Conservation (phyloP, 2,797 vertebrate genomes). For the Gobio occitaniae region DNA sequence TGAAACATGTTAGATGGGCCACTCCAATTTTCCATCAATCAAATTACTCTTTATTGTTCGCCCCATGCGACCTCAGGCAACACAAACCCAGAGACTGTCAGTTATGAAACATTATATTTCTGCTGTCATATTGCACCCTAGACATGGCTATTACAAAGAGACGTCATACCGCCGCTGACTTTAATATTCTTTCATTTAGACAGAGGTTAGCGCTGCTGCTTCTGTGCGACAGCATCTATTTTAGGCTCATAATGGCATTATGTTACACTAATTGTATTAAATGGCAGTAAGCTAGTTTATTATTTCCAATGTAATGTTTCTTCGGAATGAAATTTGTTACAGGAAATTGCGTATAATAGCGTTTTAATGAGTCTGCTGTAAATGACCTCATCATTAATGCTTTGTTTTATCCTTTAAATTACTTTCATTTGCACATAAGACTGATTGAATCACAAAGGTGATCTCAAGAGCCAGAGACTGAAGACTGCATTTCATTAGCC, state of each 20-base stretch:
- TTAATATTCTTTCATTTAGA: constrained; percentile 90
- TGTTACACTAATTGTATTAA: constrained; percentile 88
- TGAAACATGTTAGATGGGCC: constrained; percentile 95
- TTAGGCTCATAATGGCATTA: constrained; percentile 81
- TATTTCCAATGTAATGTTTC: constrained; percentile 90
- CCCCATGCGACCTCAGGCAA: constrained; percentile 94
- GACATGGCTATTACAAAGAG: constrained; percentile 84
- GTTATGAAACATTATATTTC: constrained; percentile 99
- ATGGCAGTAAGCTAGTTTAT: constrained; percentile 86
- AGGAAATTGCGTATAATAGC: constrained; percentile 85
- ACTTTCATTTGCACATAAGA: constrained; percentile 81
- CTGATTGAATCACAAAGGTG: constrained; percentile 82
- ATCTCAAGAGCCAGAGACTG: constrained; percentile 66
- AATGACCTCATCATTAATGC: constrained; percentile 78
- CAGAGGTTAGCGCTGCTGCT: constrained; percentile 78
- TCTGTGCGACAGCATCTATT: constrained; percentile 80
- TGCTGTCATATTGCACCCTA: constrained; percentile 94
- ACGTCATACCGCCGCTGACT: constrained; percentile 86
- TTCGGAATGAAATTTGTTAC: constrained; percentile 87
- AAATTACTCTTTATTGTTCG: constrained; percentile 99
- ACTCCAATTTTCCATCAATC: constrained; percentile 99
- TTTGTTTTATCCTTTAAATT: constrained; percentile 79
- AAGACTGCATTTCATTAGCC: constrained; percentile 56
- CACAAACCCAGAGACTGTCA: constrained; percentile 97
- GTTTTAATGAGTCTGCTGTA: constrained; percentile 86